Conservation (phyloP, 2,113 vertebrate species). For the Catharus bicknelli region DNA sequence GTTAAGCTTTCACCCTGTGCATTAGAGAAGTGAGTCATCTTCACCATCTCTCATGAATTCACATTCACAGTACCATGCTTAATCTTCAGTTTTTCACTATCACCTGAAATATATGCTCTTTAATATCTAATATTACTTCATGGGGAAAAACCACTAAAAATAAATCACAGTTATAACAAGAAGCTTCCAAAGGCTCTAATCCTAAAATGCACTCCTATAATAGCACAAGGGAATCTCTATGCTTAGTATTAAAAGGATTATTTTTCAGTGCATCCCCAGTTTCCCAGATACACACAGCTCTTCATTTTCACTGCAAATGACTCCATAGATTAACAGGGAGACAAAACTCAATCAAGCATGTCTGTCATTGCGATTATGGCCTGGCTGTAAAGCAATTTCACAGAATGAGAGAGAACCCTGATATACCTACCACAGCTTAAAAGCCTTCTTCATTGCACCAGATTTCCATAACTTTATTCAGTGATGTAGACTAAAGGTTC, state of each 20-base stretch:
- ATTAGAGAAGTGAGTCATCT: constrained; percentile 55
- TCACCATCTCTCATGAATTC: background rate
- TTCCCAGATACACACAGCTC: constrained; percentile 13
- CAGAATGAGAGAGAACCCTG: constrained; percentile 2
- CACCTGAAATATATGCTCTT: constrained; percentile 43
- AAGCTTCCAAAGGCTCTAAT: constrained; percentile 40
- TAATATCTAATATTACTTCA: constrained; percentile 50
- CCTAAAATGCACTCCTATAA: constrained; percentile 4
- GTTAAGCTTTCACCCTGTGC: background rate
- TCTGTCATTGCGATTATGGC: constrained; percentile 33
- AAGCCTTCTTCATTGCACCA: background rate
- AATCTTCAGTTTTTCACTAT: constrained; percentile 40
- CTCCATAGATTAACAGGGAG: constrained; percentile 50
- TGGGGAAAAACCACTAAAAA: background rate
- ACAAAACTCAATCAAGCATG: constrained; percentile 57
- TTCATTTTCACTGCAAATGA: constrained; percentile 50
- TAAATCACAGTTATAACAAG: constrained; percentile 46
- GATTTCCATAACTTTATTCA: constrained; percentile 42
- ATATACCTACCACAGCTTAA: constrained; percentile 5
- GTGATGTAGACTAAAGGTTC: background rate
- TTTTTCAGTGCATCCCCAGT: constrained; percentile 32
- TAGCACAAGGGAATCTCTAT: background rate
- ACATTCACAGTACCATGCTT: background rate
- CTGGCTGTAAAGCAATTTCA: constrained; percentile 54
- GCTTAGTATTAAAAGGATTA: background rate